Evolutionary conservation across 2,797 vertebrate genomes (phyloP).

Genomic region (Odontamblyopus lacepedii): DNA sequence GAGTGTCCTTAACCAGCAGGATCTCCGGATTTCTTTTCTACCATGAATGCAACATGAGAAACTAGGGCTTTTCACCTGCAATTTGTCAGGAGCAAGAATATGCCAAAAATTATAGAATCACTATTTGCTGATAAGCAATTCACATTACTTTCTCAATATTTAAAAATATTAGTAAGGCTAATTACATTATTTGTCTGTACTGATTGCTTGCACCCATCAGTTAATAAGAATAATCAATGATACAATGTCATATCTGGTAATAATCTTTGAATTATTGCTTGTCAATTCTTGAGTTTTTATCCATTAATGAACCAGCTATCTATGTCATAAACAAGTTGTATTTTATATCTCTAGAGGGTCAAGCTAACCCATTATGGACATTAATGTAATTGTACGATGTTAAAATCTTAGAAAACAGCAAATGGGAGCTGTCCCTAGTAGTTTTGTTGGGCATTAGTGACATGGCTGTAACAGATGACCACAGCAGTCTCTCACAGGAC

Average conservation of each 20-base stretch:
- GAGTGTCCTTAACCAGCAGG: slow-evolving; percentile 18
- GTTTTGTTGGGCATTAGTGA: slow-evolving; percentile 21
- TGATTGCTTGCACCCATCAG: slow-evolving; percentile 55
- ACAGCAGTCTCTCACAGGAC: slow-evolving; percentile 21
- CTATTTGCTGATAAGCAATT: neutral
- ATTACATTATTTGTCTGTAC: neutral
- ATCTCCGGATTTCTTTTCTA: slow-evolving; percentile 27
- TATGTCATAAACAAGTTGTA: slow-evolving; percentile 8
- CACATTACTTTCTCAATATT: neutral
- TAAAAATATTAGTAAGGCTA: neutral
- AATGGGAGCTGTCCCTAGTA: slow-evolving; percentile 16
- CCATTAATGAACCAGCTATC: neutral
- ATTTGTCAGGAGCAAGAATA: slow-evolving; percentile 17
- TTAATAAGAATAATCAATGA: slow-evolving; percentile 49
- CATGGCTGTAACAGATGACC: slow-evolving; percentile 9
- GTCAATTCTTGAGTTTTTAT: neutral
- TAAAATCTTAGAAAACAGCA: slow-evolving; percentile 18
- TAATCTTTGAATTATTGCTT: neutral
- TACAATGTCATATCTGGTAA: slow-evolving; percentile 19
- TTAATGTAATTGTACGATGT: slow-evolving; percentile 29
- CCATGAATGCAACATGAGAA: slow-evolving; percentile 1
- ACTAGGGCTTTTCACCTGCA: slow-evolving; percentile 10
- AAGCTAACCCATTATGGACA: slow-evolving; percentile 38
- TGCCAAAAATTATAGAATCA: neutral
- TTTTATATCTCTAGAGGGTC: slow-evolving; percentile 20